Base-by-base conservation (phyloP, 2,888 invertebrate genomes). In the Drosophila acutilabella region DNA sequence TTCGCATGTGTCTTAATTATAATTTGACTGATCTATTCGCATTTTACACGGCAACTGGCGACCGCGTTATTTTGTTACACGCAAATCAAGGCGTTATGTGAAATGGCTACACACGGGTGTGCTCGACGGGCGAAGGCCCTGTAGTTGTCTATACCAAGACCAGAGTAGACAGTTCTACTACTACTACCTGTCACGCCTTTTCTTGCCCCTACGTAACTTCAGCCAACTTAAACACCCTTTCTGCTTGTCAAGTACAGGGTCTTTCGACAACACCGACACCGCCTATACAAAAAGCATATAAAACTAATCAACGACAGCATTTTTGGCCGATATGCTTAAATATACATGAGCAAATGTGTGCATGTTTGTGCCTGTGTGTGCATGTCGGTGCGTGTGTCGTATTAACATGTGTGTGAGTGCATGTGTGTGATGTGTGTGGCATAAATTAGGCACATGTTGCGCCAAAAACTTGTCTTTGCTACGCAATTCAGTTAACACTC, bases 391-490 rank as follows among this genome's bases (percentile, higher is more conserved):
- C 40, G 40, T 58, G 40, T 18, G 18, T 8, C 30, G 2, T 30
- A 8, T 30, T 30, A 30, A 30, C 30, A 30, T 11, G 16, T 30
- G 38, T 51, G 38, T 54, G 57, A 40, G 20, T 59, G 33, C 23
- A 23, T 23, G 23, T 23, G 23, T 23, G 23, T 23, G 1, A 6
- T 23, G 41, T 50, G 41, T 74, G 59, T 71, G 59, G 71, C 71
- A 76, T 76, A 76, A 76, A 76, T 76, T 73, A 64, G 64, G 51
- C 77, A 77, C 77, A 77, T 76, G 73, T 76, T 76, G 77, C 77
- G 50, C 50, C 51, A 36, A 56, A 58, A 70, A 66, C 60, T 64
- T 76, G 73, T 64, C 70, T 60, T 60, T 57, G 53, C 51, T 42
- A 61, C 40, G 51, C 47, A 48, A 54, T 53, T 64, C 36, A 41